Evolutionary conservation across 2,797 vertebrate genomes (phyloP), one percentile per base, ranked within the genome.

Genomic region (Margarornis squamiger): DNA sequence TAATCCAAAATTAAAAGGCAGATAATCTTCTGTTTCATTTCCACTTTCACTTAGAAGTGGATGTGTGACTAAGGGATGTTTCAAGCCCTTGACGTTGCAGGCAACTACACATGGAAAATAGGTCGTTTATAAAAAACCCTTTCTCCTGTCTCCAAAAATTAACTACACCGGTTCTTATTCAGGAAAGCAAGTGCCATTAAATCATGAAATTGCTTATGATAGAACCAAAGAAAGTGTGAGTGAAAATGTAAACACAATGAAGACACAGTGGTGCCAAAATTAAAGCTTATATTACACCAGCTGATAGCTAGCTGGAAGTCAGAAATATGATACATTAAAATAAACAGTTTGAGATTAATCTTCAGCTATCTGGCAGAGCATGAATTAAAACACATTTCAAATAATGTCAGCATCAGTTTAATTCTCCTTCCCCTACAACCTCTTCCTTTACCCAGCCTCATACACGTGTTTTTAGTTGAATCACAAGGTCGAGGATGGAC

Each of bases 291-390:
- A 80, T 93, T 93, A 88, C 87, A 87, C 54, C 80, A 93, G 86
- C 88, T 88, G 96, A 97, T 94, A 94, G 74, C 86, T 95, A 94
- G 92, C 84, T 95, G 93, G 73, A 89, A 96, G 90, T 96, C 94
- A 96, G 93, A 94, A 97, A 94, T 41, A 83, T 0, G 61, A 97
- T 96, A 90, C 77, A 59, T 75, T 91, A 89, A 96, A 97, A 95
- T 96, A 95, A 97, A 96, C 92, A 93, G 39, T 90, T 70, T 34
- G 90, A 96, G 93, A 97, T 92, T 95, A 93, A 92, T 96, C 80
- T 92, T 76, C 57, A 70, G 63, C 81, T 92, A 48, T 91, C 96
- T 96, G 91, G 96, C 95, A 95, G 83, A 94, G 72, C 86, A 94
- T 94, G 88, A 96, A 97, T 95, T 97, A 70, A 86, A 96, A 78